phyloP scores from a whole-genome alignment of 2,797 vertebrate genomes.

The Alectoris magna region DNA sequence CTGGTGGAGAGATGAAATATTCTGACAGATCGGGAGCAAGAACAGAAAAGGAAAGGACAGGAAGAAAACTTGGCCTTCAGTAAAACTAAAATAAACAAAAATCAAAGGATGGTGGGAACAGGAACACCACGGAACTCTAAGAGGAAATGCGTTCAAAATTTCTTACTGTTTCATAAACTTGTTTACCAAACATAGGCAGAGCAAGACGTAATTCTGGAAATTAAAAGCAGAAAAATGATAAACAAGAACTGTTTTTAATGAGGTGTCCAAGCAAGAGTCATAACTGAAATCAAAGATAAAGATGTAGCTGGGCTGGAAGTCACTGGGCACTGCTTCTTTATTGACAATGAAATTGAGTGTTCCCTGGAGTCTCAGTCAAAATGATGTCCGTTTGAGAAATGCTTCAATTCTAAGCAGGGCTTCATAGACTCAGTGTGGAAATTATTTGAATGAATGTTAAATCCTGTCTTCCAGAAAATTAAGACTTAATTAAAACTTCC shows the following conservation, averaged over 20 bases:
- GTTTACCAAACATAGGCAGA: background rate
- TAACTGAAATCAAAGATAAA: background rate
- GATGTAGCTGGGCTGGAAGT: background rate
- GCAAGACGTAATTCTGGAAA: background rate
- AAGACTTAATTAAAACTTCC: background rate
- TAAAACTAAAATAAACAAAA: background rate
- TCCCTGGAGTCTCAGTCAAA: background rate
- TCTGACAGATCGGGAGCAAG: background rate
- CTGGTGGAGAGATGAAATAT: background rate
- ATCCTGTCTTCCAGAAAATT: background rate
- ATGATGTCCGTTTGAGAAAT: background rate
- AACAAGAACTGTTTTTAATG: background rate
- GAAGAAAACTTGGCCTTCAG: background rate
- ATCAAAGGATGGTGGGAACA: background rate
- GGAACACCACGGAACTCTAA: background rate
- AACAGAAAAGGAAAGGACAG: background rate
- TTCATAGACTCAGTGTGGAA: background rate
- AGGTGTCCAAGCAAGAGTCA: background rate
- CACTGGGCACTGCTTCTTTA: background rate
- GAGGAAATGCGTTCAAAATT: background rate
- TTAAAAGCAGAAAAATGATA: background rate
- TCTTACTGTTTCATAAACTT: background rate
- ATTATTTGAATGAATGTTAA: background rate
- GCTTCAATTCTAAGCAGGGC: background rate
- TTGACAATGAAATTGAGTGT: background rate